A percentile compares a stretch with the other conserved stretches of the same genome.
Conservation (phyloP, 2,888 invertebrate genomes). For the Agriopis aurantiaria region DNA sequence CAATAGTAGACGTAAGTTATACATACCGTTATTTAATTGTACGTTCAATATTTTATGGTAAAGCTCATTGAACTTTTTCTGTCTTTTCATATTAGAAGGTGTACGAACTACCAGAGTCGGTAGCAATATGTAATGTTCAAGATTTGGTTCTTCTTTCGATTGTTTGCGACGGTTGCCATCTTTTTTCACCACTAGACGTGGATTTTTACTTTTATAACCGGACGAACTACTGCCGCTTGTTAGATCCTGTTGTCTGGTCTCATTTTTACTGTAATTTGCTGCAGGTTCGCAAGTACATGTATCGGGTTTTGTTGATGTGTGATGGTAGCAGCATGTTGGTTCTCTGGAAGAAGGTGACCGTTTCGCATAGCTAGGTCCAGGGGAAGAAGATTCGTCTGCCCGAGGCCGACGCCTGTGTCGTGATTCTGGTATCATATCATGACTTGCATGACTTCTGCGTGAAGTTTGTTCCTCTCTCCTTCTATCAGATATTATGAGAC, state of each 20-base stretch:
- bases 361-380: slow-evolving; percentile 72
- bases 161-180: slow-evolving; percentile 65
- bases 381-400: slow-evolving; percentile 64
- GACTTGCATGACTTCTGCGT: slow-evolving; percentile 62
- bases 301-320: slow-evolving; percentile 57
- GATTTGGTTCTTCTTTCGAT: slow-evolving; percentile 66
- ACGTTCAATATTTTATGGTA: slow-evolving; percentile 77
- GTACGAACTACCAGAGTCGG: slow-evolving; percentile 79
- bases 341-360: slow-evolving; percentile 58
- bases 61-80: slow-evolving; percentile 79
- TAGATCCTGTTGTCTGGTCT: slow-evolving; percentile 46
- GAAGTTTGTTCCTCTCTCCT: slow-evolving; percentile 56
- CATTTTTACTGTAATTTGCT: slow-evolving; percentile 36
- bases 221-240: slow-evolving; percentile 66
- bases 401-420: slow-evolving; percentile 53
- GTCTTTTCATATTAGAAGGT: slow-evolving; percentile 77
- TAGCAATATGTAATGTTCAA: slow-evolving; percentile 76
- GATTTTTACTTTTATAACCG: slow-evolving; percentile 58
- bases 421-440: slow-evolving; percentile 58
- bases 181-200: slow-evolving; percentile 72
- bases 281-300: slow-evolving; percentile 37
- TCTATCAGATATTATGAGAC: slow-evolving; percentile 57
- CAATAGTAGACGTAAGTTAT: background rate
- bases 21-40: slow-evolving; percentile 66
- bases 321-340: slow-evolving; percentile 74